A percentile compares a stretch with the other conserved stretches of the same genome.
Conservation (phyloP, 2,888 invertebrate genomes). For the Atethmia centrago region DNA sequence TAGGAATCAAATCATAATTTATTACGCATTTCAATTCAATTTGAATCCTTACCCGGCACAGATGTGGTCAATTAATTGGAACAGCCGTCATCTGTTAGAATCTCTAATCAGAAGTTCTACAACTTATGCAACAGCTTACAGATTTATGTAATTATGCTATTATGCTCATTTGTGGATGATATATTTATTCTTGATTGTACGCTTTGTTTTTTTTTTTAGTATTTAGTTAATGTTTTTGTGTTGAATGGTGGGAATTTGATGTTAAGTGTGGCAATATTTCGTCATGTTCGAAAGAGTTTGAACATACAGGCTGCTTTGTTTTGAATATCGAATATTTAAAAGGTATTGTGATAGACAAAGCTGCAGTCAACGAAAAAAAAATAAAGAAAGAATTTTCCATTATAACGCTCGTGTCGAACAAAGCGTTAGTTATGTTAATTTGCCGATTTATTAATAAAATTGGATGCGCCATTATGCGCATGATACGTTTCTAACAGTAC, state of each 20-base stretch:
- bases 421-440: constrained; percentile 57
- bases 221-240: constrained; percentile 1
- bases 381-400: constrained; percentile 19
- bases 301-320: neutral
- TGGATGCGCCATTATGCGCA: constrained; percentile 35
- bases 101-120: constrained; percentile 61
- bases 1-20: constrained; percentile 46
- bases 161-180: constrained; percentile 39
- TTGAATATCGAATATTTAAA: neutral
- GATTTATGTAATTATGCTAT: constrained; percentile 55
- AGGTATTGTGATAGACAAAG: constrained; percentile 13
- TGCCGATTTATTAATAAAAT: constrained; percentile 51
- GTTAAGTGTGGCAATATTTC: constrained; percentile 19
- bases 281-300: constrained; percentile 10
- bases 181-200: constrained; percentile 37
- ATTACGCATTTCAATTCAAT: constrained; percentile 52
- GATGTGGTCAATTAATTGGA: constrained; percentile 63
- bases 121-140: constrained; percentile 52
- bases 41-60: constrained; percentile 53
- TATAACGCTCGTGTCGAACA: constrained; percentile 44
- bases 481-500: constrained; percentile 44
- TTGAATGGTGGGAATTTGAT: constrained; percentile 14
- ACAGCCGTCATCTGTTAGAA: constrained; percentile 58
- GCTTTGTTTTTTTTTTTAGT: constrained; percentile 12
- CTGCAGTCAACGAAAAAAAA: neutral